Conservation (phyloP, 37 sponge, comb jelly and placozoan species). For the Crambe crambe region DNA sequence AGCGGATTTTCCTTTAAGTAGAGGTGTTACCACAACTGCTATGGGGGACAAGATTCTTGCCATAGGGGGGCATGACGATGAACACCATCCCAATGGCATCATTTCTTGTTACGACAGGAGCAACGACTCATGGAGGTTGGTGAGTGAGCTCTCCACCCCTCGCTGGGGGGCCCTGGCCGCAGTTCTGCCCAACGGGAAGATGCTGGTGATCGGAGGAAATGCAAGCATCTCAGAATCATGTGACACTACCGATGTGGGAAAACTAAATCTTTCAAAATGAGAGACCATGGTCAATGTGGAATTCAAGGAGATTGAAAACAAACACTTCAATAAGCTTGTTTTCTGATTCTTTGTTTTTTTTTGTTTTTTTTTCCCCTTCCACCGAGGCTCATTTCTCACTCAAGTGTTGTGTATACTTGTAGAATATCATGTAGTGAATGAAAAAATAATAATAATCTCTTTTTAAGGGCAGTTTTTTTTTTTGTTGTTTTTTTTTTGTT, state of each 20-base stretch:
- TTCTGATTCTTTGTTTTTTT: no score
- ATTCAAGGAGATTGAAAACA: no score
- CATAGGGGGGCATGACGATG: neutral
- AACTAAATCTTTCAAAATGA: neutral
- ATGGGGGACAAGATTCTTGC: neutral
- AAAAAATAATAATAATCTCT: no score
- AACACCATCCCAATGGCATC: neutral
- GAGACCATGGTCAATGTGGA: no score
- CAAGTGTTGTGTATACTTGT: no score
- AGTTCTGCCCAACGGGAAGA: neutral
- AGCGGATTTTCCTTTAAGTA: neutral
- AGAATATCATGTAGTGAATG: no score
- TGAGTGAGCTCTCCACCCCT: neutral
- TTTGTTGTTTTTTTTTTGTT: no score
- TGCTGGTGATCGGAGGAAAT: conserved; percentile 3
- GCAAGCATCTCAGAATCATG: neutral
- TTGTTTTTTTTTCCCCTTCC: no score
- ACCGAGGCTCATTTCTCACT: no score
- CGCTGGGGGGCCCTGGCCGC: neutral
- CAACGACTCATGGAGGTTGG: conserved; percentile 7
- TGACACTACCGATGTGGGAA: neutral
- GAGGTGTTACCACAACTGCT: neutral
- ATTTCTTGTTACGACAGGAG: neutral
- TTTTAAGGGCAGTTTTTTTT: no score
- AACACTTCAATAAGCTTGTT: no score